Base-by-base conservation (phyloP, 2,888 invertebrate genomes). In the Tholera decimalis region DNA sequence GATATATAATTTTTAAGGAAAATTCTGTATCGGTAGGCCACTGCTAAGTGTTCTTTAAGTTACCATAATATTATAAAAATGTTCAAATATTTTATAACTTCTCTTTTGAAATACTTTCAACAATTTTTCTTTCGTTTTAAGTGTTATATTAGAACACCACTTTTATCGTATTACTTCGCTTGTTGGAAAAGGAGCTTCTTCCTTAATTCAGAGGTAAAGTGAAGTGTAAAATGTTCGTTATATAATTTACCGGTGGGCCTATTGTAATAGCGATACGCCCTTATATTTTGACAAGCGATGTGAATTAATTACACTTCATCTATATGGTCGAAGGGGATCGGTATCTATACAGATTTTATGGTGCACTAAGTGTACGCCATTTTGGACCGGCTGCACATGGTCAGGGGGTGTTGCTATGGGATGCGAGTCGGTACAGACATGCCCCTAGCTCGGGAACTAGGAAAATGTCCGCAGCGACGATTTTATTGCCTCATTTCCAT, bases 311-410 rank as follows among this genome's bases (percentile, higher is more conserved):
- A 88, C 80, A 77, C 72, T 72, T 80, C 75, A 77, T 82, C 73
- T 70, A 70, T 59, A 77, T 72, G 72, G 76, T 54, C 69, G 57
- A 82, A 80, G 83, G 81, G 83, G 81, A 58, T 66, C 60, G 61
- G 56, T 83, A 79, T 83, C 79, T 69, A 80, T 79, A 82, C 81
- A 86, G 88, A 86, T 88, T 88, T 88, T 86, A 89, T 84, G 87
- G 82, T 78, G 83, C 81, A 80, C 84, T 87, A 88, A 89, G 88
- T 87, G 85, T 84, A 82, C 88, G 86, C 86, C 86, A 88, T 90
- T 88, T 87, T 85, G 85, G 83, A 80, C 80, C 78, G 68, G 57
- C 74, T 79, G 79, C 84, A 85, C 85, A 85, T 87, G 86, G 82
- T 78, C 79, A 75, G 74, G 77, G 80, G 82, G 79, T 77, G 82